A percentile compares a stretch with the other conserved stretches of the same genome.
phyloP scores from a whole-genome alignment of 2,888 invertebrate genomes.

The Uloborus plumipes region DNA sequence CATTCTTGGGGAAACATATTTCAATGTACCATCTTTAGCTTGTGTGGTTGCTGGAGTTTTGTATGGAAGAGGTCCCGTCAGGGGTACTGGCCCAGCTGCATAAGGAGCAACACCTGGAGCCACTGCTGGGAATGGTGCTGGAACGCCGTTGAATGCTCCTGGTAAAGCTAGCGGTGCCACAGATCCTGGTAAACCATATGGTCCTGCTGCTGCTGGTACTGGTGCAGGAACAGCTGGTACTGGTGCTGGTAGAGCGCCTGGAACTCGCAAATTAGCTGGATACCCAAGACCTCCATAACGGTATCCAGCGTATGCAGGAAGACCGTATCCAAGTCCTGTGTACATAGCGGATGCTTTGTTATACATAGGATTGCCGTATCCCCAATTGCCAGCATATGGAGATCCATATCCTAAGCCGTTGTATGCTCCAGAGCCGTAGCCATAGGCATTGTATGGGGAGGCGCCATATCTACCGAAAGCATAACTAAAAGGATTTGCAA shows the following conservation, averaged over 20 bases:
- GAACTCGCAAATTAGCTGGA: not conserved
- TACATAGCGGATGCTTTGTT: conserved; percentile 16
- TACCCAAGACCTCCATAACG: conserved; percentile 23
- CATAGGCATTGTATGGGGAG: not conserved
- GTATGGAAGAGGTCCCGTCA: not conserved
- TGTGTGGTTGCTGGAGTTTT: conserved; percentile 1
- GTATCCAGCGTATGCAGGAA: conserved; percentile 20
- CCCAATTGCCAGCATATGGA: not conserved
- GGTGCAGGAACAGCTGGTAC: conserved; percentile 6
- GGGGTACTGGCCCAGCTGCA: not conserved
- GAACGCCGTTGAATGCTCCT: not conserved
- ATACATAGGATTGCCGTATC: conserved; percentile 3
- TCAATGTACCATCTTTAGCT: conserved; percentile 33
- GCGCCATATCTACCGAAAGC: conserved; percentile 12
- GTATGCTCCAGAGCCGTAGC: not conserved
- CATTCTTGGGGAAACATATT: conserved; percentile 9
- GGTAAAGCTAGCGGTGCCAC: not conserved
- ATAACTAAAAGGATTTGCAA: conserved; percentile 21
- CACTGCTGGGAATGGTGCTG: not conserved
- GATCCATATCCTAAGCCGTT: conserved; percentile 20
- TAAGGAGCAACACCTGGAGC: too few relatives aligned
- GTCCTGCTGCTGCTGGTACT: too few relatives aligned
- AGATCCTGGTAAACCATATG: too few relatives aligned
- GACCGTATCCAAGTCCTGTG: conserved; percentile 13
- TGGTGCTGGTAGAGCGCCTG: not conserved